Evolutionary conservation across 2,888 invertebrate species (phyloP).

Genomic region (Drosophila picticornis): DNA sequence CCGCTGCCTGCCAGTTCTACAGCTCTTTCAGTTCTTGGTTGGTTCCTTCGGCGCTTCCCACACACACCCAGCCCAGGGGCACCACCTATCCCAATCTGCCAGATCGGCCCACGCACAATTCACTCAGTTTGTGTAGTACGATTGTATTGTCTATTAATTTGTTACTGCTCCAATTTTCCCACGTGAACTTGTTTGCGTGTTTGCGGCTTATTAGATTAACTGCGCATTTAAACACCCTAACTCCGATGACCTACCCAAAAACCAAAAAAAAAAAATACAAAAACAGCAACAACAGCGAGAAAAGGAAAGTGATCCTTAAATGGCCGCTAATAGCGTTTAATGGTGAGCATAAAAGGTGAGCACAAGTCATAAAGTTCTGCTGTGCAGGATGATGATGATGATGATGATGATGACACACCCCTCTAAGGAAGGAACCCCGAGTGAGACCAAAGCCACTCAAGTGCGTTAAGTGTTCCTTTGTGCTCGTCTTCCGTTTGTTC

Average conservation of each 20-base stretch:
- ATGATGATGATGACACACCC: slow-evolving; percentile 54
- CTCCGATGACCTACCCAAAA: slow-evolving; percentile 54
- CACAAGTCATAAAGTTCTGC: slow-evolving; percentile 77
- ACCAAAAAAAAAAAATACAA: slow-evolving; percentile 18
- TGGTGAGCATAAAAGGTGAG: slow-evolving; percentile 75
- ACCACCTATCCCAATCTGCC: slow-evolving; percentile 18
- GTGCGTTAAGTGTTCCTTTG: slow-evolving; percentile 59
- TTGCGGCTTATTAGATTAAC: slow-evolving; percentile 80
- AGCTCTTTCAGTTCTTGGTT: not conserved
- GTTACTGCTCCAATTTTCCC: slow-evolving; percentile 81
- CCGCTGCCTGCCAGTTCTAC: slow-evolving; percentile 9
- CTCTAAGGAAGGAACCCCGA: slow-evolving; percentile 18
- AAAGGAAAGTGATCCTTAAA: slow-evolving; percentile 73
- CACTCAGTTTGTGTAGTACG: not conserved
- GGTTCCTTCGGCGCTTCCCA: slow-evolving; percentile 73
- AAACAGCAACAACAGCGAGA: not conserved
- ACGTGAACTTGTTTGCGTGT: slow-evolving; percentile 83
- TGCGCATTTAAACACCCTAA: slow-evolving; percentile 64
- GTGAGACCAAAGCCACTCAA: slow-evolving; percentile 9
- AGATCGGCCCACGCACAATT: slow-evolving; percentile 38
- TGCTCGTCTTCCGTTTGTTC: slow-evolving; percentile 48
- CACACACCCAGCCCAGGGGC: slow-evolving; percentile 74
- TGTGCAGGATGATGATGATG: slow-evolving; percentile 23
- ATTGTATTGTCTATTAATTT: slow-evolving; percentile 40
- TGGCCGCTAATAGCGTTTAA: slow-evolving; percentile 80